A percentile compares a stretch with the other conserved stretches of the same genome.
These are phyloP conservation scores for Epinotia brunnichana DNA, from an alignment of 2,888 invertebrate species.

Conservation along the genomic window DNA sequence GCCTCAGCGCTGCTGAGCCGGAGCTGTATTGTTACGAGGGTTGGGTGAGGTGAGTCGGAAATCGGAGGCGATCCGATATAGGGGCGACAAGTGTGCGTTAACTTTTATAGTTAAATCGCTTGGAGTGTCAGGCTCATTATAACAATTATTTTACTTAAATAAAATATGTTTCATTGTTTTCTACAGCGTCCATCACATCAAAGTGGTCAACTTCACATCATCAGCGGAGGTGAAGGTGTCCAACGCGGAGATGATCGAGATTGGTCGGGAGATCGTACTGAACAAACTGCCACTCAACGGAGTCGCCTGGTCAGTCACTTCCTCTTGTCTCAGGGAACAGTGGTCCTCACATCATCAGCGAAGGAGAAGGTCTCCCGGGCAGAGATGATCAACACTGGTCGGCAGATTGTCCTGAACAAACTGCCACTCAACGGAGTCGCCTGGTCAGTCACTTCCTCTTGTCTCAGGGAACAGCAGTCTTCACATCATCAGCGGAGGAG, in stretches of 20 bases:
- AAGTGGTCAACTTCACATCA: slow-evolving; percentile 90
- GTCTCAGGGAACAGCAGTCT: too few relatives aligned
- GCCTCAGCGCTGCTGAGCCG: too few relatives aligned
- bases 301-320: slow-evolving; percentile 90
- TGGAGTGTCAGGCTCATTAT: too few relatives aligned
- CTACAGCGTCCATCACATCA: slow-evolving; percentile 76
- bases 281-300: slow-evolving; percentile 93
- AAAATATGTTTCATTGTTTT: too few relatives aligned
- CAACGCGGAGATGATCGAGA: slow-evolving; percentile 94
- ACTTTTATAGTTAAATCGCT: too few relatives aligned
- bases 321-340: slow-evolving; percentile 53
- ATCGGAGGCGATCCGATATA: too few relatives aligned
- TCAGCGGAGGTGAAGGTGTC: slow-evolving; percentile 91
- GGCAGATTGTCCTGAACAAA: slow-evolving; percentile 88
- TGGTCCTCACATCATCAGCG: slow-evolving; percentile 90
- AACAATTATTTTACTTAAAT: too few relatives aligned
- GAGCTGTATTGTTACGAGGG: too few relatives aligned
- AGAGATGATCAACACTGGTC: slow-evolving; percentile 92
- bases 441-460: slow-evolving; percentile 86
- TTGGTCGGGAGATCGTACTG: slow-evolving; percentile 90
- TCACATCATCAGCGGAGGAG: slow-evolving; percentile 91
- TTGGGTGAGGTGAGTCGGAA: too few relatives aligned
- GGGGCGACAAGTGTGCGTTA: too few relatives aligned
- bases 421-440: slow-evolving; percentile 94
- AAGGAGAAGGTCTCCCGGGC: slow-evolving; percentile 94